Conservation (phyloP, 2,797 vertebrate genomes). For the Coracias cyanogaster region DNA sequence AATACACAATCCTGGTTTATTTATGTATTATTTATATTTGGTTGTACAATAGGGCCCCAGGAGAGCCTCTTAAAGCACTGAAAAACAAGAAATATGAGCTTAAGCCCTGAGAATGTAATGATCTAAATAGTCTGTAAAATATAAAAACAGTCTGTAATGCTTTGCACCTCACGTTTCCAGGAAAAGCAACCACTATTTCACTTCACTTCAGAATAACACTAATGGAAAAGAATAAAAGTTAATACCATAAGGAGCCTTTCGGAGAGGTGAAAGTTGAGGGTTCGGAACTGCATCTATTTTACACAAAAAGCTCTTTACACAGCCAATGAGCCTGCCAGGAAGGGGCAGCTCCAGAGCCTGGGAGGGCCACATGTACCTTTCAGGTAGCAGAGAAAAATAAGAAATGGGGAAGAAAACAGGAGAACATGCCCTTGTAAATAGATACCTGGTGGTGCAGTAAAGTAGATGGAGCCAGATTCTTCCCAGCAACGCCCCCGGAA, state of each 20-base stretch:
- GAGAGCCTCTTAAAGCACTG: constrained; percentile 21
- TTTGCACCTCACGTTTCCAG: neutral
- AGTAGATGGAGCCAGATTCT: neutral
- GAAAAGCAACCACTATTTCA: neutral
- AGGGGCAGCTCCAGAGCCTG: fast-evolving
- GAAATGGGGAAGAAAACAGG: neutral
- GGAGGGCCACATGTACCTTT: fast-evolving
- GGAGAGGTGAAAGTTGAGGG: neutral
- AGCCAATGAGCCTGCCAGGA: neutral
- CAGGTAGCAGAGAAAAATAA: neutral
- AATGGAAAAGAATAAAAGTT: neutral
- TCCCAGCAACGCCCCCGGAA: neutral
- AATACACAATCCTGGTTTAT: neutral
- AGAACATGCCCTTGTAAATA: neutral
- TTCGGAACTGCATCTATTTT: neutral
- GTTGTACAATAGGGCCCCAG: constrained; percentile 16
- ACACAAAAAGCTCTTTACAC: neutral
- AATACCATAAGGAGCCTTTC: neutral
- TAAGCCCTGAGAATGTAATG: neutral
- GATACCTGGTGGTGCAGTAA: neutral
- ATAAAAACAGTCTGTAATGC: neutral
- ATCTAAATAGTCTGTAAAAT: neutral
- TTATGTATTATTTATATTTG: constrained; percentile 43
- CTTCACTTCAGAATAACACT: neutral
- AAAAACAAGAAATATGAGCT: constrained; percentile 47